These are phyloP conservation scores for Botia kubotai DNA, from an alignment of 2,797 vertebrate genomes.

Conservation along the genomic window DNA sequence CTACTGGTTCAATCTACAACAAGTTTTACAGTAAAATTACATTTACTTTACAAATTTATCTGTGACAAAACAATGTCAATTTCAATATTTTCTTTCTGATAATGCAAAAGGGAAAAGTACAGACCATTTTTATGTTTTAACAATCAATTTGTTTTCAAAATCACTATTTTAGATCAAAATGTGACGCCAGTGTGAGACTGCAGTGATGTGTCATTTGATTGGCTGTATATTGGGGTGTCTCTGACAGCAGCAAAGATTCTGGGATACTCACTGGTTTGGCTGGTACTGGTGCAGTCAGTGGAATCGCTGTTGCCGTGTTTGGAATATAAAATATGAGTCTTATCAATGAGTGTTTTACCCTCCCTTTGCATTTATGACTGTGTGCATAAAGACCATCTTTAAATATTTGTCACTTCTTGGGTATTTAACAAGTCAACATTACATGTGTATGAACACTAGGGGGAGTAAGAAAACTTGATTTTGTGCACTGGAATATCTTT, in stretches of 20 bases:
- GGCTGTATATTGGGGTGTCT: conserved; percentile 84
- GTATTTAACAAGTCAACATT: neutral
- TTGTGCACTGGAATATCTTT: neutral
- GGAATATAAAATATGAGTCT: conserved; percentile 91
- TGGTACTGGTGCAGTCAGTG: conserved; percentile 88
- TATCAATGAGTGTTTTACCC: neutral
- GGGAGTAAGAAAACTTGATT: conserved; percentile 49
- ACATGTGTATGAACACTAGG: conserved; percentile 53
- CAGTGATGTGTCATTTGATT: conserved; percentile 18
- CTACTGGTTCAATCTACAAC: neutral
- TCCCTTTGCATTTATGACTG: neutral
- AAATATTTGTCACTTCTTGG: neutral
- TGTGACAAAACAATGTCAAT: no score
- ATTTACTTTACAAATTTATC: no score
- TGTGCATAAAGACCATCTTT: neutral
- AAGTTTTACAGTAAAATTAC: no score
- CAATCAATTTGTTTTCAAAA: no score
- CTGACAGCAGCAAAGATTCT: conserved; percentile 93
- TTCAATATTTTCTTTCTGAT: no score
- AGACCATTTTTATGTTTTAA: no score
- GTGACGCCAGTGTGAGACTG: neutral
- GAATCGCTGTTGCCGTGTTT: conserved; percentile 89
- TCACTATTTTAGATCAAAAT: no score
- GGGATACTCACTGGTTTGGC: conserved; percentile 92
- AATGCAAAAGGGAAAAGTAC: no score